A percentile compares a stretch with the other conserved stretches of the same genome.
Evolutionary conservation across 2,888 invertebrate genomes (phyloP).

Genomic region (Lithophane socia): DNA sequence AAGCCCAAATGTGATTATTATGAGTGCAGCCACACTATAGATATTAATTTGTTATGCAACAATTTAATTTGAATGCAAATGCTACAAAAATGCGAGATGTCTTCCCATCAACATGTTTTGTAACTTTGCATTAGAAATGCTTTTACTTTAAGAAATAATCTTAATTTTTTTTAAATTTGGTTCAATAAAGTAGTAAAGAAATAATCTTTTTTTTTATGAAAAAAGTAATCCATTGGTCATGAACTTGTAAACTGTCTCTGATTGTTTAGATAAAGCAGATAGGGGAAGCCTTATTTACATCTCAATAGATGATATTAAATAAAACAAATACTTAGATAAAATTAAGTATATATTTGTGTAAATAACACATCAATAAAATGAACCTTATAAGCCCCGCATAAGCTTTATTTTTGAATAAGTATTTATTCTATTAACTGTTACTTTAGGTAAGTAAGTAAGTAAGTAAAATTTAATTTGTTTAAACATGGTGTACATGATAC

Average conservation of each 20-base stretch:
- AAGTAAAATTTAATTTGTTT: too few species aligned
- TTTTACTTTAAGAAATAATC: too few species aligned
- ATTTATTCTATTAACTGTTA: not conserved
- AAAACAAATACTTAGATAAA: conserved; percentile 25
- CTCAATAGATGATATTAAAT: conserved; percentile 21
- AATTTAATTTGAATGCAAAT: too few species aligned
- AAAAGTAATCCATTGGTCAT: not conserved
- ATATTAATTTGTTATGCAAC: not conserved
- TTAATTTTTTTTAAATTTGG: too few species aligned
- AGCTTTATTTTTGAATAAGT: conserved; percentile 8
- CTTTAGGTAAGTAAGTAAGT: too few species aligned
- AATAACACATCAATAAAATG: not conserved
- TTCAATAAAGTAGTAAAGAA: too few species aligned
- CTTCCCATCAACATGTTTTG: too few species aligned
- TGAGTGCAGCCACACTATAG: not conserved
- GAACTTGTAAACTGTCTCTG: not conserved
- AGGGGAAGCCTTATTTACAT: conserved; percentile 14
- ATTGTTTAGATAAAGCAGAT: conserved; percentile 9
- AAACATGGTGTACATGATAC: too few species aligned
- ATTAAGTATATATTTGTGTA: conserved; percentile 7
- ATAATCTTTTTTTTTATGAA: too few species aligned
- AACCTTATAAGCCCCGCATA: not conserved
- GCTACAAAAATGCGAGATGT: too few species aligned
- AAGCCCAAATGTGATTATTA: not conserved
- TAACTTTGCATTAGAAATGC: too few species aligned